A percentile compares a stretch with the other conserved stretches of the same genome.
Conservation (phyloP, 2,797 vertebrate species). For the Myiotriccus ornatus region DNA sequence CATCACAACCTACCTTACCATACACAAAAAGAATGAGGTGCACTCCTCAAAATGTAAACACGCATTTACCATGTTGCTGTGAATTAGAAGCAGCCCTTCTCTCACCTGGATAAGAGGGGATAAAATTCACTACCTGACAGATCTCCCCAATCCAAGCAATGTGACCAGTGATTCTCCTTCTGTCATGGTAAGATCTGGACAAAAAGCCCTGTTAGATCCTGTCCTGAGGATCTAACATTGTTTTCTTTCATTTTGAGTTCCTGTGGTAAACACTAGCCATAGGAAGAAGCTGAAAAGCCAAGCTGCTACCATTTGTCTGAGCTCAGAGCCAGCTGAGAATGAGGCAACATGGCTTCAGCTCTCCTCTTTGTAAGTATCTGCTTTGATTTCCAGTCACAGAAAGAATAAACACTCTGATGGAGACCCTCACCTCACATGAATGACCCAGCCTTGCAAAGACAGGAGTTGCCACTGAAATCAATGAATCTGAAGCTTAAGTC, state of each 20-base stretch:
- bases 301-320: background rate
- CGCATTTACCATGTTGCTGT: background rate
- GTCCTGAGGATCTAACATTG: background rate
- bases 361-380: background rate
- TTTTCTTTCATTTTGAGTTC: background rate
- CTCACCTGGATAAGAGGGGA: background rate
- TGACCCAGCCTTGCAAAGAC: background rate
- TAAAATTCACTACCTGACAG: background rate
- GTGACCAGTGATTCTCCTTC: background rate
- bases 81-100: background rate
- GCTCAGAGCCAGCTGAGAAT: background rate
- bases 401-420: background rate
- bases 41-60: background rate
- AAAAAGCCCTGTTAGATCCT: background rate
- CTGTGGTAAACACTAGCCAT: background rate
- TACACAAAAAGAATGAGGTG: background rate
- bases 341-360: background rate
- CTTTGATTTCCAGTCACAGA: constrained; percentile 5
- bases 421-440: background rate
- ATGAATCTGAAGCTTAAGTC: background rate
- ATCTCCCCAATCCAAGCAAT: background rate
- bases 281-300: background rate
- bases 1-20: background rate
- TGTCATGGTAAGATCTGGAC: background rate
- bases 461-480: background rate